phyloP scores from a whole-genome alignment of 2,888 invertebrate genomes.

The Smittia sp. region DNA sequence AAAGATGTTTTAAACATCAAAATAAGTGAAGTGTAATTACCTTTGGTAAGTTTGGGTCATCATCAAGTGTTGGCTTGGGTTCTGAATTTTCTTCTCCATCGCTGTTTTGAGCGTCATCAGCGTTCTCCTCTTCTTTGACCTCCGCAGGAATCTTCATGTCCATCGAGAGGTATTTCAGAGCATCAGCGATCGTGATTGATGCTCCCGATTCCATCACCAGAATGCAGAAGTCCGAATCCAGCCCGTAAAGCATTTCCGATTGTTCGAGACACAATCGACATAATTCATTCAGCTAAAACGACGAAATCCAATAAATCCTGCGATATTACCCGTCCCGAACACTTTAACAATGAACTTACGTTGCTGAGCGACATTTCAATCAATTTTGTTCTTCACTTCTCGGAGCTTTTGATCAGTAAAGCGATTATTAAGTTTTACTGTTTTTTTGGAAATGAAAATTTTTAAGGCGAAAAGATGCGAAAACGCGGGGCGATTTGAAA shows the following conservation, averaged over 20 bases:
- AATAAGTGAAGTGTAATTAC: neutral
- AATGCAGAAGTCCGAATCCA: slow-evolving; percentile 15
- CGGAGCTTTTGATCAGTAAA: too few species aligned
- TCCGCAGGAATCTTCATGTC: slow-evolving; percentile 24
- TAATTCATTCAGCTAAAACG: slow-evolving; percentile 3
- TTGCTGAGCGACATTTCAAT: neutral
- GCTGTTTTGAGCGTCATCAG: neutral
- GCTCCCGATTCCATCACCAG: slow-evolving; percentile 20
- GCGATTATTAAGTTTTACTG: too few species aligned
- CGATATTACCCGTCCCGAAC: neutral
- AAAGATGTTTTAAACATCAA: neutral
- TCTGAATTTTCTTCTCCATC: slow-evolving; percentile 10
- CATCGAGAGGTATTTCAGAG: slow-evolving; percentile 24
- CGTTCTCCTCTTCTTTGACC: neutral
- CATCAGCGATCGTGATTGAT: slow-evolving; percentile 23
- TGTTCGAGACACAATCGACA: slow-evolving; percentile 26
- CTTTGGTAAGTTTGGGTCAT: slow-evolving; percentile 15
- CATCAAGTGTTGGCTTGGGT: neutral
- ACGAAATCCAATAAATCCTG: neutral
- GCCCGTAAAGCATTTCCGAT: neutral
- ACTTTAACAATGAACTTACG: neutral
- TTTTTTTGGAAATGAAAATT: too few species aligned
- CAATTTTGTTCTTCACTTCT: too few species aligned
- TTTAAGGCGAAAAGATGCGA: neutral
- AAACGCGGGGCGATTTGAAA: neutral